Percentiles rank a stretch among this genome's conserved stretches.
Evolutionary conservation across 2,113 vertebrate genomes (phyloP).

Genomic region (Penelope pileata): DNA sequence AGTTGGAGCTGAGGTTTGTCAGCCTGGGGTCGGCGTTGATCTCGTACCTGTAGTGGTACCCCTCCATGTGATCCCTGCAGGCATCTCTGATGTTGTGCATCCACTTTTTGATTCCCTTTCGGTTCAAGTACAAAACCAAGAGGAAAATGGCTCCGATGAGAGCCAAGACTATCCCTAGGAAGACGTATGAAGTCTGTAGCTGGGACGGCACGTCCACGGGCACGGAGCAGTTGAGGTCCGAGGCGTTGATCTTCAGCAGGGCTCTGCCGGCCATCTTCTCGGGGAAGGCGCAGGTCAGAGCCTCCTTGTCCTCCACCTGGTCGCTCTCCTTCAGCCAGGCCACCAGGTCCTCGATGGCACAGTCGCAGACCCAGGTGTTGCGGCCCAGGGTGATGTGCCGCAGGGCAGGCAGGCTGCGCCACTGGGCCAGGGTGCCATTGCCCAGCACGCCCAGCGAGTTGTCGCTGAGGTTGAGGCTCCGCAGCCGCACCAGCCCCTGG

Average conservation of each 20-base stretch:
- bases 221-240: constrained; percentile 77
- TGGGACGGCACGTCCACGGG: constrained; percentile 76
- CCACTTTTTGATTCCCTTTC: constrained; percentile 98
- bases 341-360: constrained; percentile 80
- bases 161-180: constrained; percentile 94
- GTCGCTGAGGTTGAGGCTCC: constrained; percentile 86
- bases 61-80: constrained; percentile 99
- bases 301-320: constrained; percentile 67
- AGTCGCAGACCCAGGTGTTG: constrained; percentile 92
- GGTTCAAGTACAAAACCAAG: constrained; percentile 96
- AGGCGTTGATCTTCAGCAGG: constrained; percentile 77
- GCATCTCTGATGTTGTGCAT: constrained; percentile 97
- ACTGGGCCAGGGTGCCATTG: constrained; percentile 73
- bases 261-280: constrained; percentile 70
- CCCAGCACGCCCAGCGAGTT: constrained; percentile 82
- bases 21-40: constrained; percentile 93
- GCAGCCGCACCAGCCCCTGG: constrained; percentile 69
- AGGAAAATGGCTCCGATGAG: constrained; percentile 97
- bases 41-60: constrained; percentile 98
- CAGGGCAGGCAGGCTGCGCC: constrained; percentile 72
- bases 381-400: constrained; percentile 71
- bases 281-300: constrained; percentile 82
- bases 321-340: constrained; percentile 86
- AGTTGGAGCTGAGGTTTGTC: constrained; percentile 95
- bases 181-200: constrained; percentile 95